phyloP scores from a whole-genome alignment of 2,113 vertebrate species.

The Notothenia rossii region DNA sequence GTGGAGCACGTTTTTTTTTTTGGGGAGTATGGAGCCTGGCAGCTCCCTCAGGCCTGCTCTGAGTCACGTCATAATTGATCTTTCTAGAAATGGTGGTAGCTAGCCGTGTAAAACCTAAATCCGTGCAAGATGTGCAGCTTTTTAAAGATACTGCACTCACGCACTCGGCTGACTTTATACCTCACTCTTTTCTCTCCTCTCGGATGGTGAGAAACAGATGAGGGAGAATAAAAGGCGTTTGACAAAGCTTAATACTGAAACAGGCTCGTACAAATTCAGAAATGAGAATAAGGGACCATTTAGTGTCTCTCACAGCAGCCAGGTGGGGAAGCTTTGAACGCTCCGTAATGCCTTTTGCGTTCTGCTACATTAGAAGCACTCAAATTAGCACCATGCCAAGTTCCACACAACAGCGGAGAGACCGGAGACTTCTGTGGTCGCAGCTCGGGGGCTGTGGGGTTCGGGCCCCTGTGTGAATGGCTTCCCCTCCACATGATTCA shows the following conservation, averaged over 20 bases:
- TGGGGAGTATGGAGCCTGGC: constrained; percentile 71
- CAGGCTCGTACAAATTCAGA: constrained; percentile 31
- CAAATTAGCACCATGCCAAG: constrained; percentile 71
- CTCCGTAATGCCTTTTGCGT: constrained; percentile 38
- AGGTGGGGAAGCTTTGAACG: constrained; percentile 35
- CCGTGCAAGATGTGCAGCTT: constrained; percentile 78
- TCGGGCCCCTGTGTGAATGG: constrained; percentile 24
- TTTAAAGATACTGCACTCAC: constrained; percentile 55
- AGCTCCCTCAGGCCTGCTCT: constrained; percentile 79
- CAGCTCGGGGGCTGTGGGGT: constrained; percentile 3
- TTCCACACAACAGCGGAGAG: constrained; percentile 74
- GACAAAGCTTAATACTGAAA: constrained; percentile 60
- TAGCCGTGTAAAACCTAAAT: constrained; percentile 75
- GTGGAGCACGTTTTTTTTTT: constrained; percentile 73
- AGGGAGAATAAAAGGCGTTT: constrained; percentile 48
- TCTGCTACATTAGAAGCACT: constrained; percentile 62
- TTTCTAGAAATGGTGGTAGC: constrained; percentile 81
- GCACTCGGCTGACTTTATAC: constrained; percentile 47
- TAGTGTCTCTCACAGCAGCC: constrained; percentile 41
- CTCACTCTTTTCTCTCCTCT: constrained; percentile 40
- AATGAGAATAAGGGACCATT: constrained; percentile 45
- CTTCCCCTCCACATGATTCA: constrained; percentile 65
- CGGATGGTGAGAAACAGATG: constrained; percentile 54
- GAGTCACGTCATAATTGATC: constrained; percentile 84
- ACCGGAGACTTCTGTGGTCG: constrained; percentile 57